Evolutionary conservation across 35 echinoderm and acorn worm genomes (phyloP).

Genomic region (Eucidaris tribuloides): DNA sequence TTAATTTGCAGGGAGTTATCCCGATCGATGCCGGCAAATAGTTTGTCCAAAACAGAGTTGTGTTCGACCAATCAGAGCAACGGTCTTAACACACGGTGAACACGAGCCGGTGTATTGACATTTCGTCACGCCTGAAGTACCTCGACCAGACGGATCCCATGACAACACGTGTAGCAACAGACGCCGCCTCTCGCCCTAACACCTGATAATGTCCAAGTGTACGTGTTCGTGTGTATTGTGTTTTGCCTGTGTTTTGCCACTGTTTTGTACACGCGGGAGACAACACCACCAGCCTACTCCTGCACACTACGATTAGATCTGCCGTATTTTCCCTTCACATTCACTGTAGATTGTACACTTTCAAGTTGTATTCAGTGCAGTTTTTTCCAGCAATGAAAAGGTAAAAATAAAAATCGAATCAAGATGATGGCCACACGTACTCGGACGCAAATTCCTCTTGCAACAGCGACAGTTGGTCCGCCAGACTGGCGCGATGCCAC

Average conservation of each 20-base stretch:
- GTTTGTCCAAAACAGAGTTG: too few relatives aligned
- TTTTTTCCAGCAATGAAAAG: background rate
- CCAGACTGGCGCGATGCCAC: slow-evolving; percentile 87
- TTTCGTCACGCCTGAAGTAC: background rate
- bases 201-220: background rate
- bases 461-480: slow-evolving; percentile 90
- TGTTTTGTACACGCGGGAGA: slow-evolving; percentile 38
- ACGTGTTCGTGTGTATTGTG: background rate
- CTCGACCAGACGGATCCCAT: slow-evolving; percentile 13
- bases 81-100: too few relatives aligned
- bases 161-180: slow-evolving; percentile 54
- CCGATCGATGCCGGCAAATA: too few relatives aligned
- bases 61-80: too few relatives aligned
- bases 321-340: background rate
- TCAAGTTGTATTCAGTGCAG: background rate
- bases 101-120: too few relatives aligned
- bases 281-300: slow-evolving; percentile 28
- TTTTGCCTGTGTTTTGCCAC: background rate
- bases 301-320: background rate
- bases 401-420: background rate
- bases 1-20: too few relatives aligned
- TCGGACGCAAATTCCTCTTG: slow-evolving; percentile 70
- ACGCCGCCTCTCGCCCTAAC: background rate
- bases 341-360: background rate
- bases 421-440: slow-evolving; percentile 83